phyloP scores from a whole-genome alignment of 2,797 vertebrate species.

The Chanos chanos region DNA sequence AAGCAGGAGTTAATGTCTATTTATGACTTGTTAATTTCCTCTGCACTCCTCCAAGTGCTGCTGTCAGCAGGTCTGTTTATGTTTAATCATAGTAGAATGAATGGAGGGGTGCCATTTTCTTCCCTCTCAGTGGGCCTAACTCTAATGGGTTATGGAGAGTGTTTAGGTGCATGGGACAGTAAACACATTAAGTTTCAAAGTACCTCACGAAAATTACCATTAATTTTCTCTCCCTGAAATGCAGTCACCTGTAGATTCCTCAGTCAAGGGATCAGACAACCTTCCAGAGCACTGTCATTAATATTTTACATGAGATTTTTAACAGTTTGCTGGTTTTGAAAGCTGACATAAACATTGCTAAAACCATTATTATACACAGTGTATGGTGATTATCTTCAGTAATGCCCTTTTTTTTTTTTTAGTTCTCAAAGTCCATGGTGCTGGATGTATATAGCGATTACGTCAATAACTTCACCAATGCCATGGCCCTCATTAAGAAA shows the following conservation, averaged over 20 bases:
- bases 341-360: too few relatives aligned
- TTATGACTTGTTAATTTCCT: slow-evolving; percentile 48
- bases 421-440: slow-evolving; percentile 98
- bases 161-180: slow-evolving; percentile 49
- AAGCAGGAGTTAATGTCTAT: slow-evolving; percentile 48
- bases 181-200: slow-evolving; percentile 58
- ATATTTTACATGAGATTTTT: neutral
- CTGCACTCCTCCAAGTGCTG: slow-evolving; percentile 35
- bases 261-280: slow-evolving; percentile 13
- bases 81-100: slow-evolving; percentile 59
- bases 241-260: slow-evolving; percentile 41
- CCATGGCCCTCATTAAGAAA: slow-evolving; percentile 94
- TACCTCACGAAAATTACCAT: slow-evolving; percentile 51
- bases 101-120: slow-evolving; percentile 43
- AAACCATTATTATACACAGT: too few relatives aligned
- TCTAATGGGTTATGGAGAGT: slow-evolving; percentile 60
- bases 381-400: neutral
- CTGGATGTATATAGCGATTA: slow-evolving; percentile 94
- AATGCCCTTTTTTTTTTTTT: neutral
- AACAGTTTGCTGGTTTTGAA: slow-evolving; percentile 1
- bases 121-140: slow-evolving; percentile 22
- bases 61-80: slow-evolving; percentile 51
- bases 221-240: slow-evolving; percentile 47
- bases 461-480: slow-evolving; percentile 93
- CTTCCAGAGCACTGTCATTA: slow-evolving; percentile 4